Conservation (phyloP, 2,797 vertebrate genomes). For the Lophotriccus pileatus region DNA sequence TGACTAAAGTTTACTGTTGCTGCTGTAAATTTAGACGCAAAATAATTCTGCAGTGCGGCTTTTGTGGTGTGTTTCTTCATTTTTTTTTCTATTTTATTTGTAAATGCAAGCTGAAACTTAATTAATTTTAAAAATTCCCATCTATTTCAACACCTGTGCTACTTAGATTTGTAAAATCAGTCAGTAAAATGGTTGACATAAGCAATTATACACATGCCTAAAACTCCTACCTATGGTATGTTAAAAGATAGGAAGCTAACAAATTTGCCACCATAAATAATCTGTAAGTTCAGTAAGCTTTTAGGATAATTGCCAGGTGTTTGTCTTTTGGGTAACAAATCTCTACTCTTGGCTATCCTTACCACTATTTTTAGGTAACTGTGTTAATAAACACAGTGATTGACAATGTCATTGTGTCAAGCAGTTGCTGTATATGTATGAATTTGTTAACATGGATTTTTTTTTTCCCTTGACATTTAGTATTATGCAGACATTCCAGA, state of each 20-base stretch:
- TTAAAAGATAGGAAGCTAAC: neutral
- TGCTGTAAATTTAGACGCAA: neutral
- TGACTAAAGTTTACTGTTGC: neutral
- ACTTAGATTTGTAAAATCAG: neutral
- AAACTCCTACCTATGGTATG: neutral
- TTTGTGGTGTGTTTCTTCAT: neutral
- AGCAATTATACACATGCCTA: neutral
- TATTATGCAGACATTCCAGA: slow-evolving; percentile 92
- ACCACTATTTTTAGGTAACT: neutral
- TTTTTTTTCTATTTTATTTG: neutral
- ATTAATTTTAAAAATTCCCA: neutral
- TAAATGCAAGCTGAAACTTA: neutral
- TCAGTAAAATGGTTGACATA: neutral
- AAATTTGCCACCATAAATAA: neutral
- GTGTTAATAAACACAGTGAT: neutral
- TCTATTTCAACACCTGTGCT: neutral
- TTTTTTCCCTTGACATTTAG: slow-evolving; percentile 64
- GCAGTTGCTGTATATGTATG: neutral
- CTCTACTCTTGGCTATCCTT: neutral
- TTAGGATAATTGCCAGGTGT: neutral
- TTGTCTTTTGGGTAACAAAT: neutral
- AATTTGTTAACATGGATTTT: neutral
- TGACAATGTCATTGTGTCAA: neutral
- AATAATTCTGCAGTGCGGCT: neutral
- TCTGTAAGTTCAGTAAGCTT: neutral